Conservation (phyloP, 2,113 vertebrate genomes). For the Varanus komodoensis region DNA sequence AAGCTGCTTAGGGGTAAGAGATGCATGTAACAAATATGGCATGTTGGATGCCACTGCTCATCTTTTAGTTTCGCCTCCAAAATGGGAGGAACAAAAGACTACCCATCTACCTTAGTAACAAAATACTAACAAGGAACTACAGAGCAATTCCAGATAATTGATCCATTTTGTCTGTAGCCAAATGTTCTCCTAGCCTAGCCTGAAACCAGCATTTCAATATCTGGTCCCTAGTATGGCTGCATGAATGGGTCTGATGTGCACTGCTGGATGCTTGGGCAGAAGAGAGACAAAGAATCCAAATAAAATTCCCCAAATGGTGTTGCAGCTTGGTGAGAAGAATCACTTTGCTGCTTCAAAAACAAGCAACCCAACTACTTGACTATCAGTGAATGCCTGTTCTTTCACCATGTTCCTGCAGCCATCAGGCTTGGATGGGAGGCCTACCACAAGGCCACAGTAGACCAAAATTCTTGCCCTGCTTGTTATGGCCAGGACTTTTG, state of each 20-base stretch:
- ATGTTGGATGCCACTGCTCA: background rate
- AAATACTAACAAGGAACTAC: background rate
- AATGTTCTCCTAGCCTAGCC: background rate
- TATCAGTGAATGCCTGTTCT: background rate
- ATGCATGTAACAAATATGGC: background rate
- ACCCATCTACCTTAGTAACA: background rate
- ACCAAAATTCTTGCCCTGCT: background rate
- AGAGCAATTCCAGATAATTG: background rate
- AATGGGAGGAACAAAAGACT: background rate
- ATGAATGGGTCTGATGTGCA: background rate
- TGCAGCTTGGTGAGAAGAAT: too few relatives aligned
- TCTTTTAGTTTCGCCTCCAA: background rate
- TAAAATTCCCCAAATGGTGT: background rate
- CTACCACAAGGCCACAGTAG: background rate
- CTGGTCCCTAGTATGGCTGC: background rate
- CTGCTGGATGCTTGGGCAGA: background rate
- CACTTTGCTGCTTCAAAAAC: background rate
- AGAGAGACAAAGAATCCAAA: background rate
- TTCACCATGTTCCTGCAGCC: background rate
- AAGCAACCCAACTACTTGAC: background rate
- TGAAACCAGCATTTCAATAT: background rate
- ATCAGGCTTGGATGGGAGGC: background rate
- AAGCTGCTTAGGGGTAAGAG: background rate
- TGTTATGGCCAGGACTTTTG: background rate
- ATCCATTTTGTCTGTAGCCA: background rate